Evolutionary conservation across 2,888 invertebrate species (phyloP), one percentile per base, ranked within the genome.

Genomic region (Drosophila tanythrix): DNA sequence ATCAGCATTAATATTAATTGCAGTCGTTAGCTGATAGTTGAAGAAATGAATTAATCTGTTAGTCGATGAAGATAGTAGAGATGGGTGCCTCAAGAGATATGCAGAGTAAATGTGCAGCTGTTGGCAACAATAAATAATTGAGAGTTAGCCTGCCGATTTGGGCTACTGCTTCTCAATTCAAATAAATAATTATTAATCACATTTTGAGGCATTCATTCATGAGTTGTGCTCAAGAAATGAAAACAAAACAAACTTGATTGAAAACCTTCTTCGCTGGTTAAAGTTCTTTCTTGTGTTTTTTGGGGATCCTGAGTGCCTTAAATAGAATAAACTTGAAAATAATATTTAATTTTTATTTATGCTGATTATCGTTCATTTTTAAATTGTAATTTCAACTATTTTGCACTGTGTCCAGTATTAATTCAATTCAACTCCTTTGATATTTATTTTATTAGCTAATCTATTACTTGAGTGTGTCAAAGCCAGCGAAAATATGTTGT

Each of bases 231-330:
- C n/a, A n/a, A n/a, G n/a, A n/a, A n/a, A n/a, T n/a, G 10, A n/a
- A 10, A 4, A 5, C 6, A 10, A 40, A 40, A 1, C 11, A 5
- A n/a, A 40, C 1, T 40, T 5, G 11, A 6, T 40, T 21, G 3
- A 3, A n/a, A 40, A n/a, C 40, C 0, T 40, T n/a, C 10, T 10
- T 3, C n/a, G 1, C 2, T n/a, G 2, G 1, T n/a, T n/a, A 3
- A n/a, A n/a, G 0, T 10, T n/a, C 10, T 40, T n/a, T n/a, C n/a
- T 15, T 35, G 35, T 35, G 5, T 10, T 40, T n/a, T n/a, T 10
- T 40, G 4, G 40, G 10, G 2, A 5, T 40, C 5, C n/a, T 5
- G 10, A 11, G n/a, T 10, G 10, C 2, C 10, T 31, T 40, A 40
- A 0, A 40, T 13, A 13, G 43, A 13, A 7, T 13, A 43, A 21